These are phyloP conservation scores for Pseudococcus jackbeardsleyi DNA, from an alignment of 2,888 invertebrate genomes.

Conservation along the genomic window DNA sequence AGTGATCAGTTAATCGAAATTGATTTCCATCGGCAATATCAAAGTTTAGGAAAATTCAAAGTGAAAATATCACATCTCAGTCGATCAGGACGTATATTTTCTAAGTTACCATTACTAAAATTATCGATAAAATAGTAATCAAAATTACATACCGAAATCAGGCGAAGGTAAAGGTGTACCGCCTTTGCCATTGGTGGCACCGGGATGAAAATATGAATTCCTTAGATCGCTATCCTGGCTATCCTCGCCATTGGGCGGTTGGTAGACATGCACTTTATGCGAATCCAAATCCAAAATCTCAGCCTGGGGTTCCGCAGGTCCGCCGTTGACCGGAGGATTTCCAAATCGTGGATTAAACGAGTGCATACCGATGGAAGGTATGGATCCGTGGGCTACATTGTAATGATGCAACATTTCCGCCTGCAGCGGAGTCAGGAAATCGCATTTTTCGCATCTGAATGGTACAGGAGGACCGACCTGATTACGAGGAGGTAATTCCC, in stretches of 20 bases:
- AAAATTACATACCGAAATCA: constrained; percentile 67
- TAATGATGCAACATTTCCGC: constrained; percentile 34
- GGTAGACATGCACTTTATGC: constrained; percentile 80
- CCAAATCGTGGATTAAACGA: constrained; percentile 67
- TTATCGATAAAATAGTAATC: not conserved
- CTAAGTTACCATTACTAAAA: not conserved
- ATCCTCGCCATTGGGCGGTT: constrained; percentile 67
- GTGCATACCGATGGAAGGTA: not conserved
- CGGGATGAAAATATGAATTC: constrained; percentile 66
- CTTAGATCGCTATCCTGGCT: constrained; percentile 58
- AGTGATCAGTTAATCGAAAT: no score
- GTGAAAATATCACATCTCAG: no score
- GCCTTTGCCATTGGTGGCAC: constrained; percentile 60
- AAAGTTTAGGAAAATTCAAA: no score
- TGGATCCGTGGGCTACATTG: constrained; percentile 5
- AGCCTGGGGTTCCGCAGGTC: constrained; percentile 76
- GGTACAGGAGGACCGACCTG: not conserved
- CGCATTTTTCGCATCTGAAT: constrained; percentile 60
- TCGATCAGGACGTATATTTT: not conserved
- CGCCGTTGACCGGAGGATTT: constrained; percentile 69
- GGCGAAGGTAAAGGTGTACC: constrained; percentile 66
- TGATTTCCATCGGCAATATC: no score
- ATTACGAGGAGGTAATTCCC: constrained; percentile 17
- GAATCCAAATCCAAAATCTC: constrained; percentile 90
- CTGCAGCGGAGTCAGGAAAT: not conserved